Evolutionary conservation across 2,113 vertebrate species (phyloP).

Genomic region (Pitta sordida): DNA sequence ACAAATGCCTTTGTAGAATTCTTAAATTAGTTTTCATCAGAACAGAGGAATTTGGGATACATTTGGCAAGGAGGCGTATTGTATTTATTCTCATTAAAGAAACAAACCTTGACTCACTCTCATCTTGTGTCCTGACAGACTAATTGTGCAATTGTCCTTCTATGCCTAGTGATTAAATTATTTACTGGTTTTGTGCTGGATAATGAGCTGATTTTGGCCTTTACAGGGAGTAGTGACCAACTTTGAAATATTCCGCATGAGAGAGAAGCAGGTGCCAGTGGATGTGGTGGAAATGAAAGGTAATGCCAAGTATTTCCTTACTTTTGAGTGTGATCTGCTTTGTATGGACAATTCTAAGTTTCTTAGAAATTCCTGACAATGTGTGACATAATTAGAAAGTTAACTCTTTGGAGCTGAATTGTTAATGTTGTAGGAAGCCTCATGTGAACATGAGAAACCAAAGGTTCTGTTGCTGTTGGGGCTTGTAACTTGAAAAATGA

Average conservation of each 20-base stretch:
- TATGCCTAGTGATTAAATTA: neutral
- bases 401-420: neutral
- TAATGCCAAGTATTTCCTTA: constrained; percentile 30
- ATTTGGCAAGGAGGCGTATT: neutral
- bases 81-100: neutral
- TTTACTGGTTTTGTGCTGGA: neutral
- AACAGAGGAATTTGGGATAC: neutral
- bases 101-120: neutral
- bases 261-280: constrained; percentile 97
- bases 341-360: neutral
- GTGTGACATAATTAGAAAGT: neutral
- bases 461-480: neutral
- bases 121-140: neutral
- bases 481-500: neutral
- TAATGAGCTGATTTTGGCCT: neutral
- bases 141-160: neutral
- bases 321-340: neutral
- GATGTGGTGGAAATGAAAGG: constrained; percentile 99
- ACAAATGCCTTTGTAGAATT: neutral
- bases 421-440: neutral
- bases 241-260: constrained; percentile 99
- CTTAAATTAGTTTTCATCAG: neutral
- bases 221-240: constrained; percentile 95
- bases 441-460: neutral
- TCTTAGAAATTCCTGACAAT: neutral